Conservation (phyloP, 2,113 vertebrate species). For the Archocentrus centrarchus region DNA sequence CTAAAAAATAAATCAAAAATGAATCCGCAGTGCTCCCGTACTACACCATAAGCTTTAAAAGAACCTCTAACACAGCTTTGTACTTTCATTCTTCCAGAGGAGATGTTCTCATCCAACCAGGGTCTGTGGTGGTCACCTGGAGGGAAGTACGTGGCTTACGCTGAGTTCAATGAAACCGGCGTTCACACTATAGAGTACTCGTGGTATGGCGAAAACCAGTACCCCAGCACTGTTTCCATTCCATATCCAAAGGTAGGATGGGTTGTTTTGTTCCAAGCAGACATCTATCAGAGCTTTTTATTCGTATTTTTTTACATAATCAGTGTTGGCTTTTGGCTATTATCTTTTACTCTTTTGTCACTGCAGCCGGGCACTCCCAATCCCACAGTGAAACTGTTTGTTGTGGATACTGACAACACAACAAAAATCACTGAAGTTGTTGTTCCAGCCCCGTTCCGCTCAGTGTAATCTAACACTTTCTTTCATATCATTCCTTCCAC, state of each 20-base stretch:
- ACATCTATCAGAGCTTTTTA: too few relatives aligned
- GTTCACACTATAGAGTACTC: conserved; percentile 92
- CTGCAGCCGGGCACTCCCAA: conserved; percentile 90
- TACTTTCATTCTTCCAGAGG: conserved; percentile 82
- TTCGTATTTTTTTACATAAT: neutral
- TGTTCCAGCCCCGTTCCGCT: conserved; percentile 81
- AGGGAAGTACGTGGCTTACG: conserved; percentile 88
- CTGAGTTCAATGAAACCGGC: conserved; percentile 89
- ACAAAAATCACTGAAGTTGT: conserved; percentile 77
- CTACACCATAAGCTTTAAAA: neutral
- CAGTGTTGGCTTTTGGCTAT: neutral
- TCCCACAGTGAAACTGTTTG: conserved; percentile 88
- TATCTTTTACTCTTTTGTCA: conserved; percentile 2
- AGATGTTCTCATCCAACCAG: conserved; percentile 91
- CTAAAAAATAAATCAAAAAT: neutral
- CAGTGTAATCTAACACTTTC: conserved; percentile 79
- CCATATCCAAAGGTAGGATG: conserved; percentile 93
- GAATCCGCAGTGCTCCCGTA: neutral
- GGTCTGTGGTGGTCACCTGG: conserved; percentile 96
- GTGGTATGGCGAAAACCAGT: conserved; percentile 93
- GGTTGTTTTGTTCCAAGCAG: neutral
- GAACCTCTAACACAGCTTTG: neutral
- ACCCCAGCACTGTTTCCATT: conserved; percentile 90
- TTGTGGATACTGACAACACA: conserved; percentile 80
- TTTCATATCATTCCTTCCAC: neutral